These are phyloP conservation scores for Minunthozetes semirufus DNA, from an alignment of 2,888 invertebrate species.

Conservation along the genomic window DNA sequence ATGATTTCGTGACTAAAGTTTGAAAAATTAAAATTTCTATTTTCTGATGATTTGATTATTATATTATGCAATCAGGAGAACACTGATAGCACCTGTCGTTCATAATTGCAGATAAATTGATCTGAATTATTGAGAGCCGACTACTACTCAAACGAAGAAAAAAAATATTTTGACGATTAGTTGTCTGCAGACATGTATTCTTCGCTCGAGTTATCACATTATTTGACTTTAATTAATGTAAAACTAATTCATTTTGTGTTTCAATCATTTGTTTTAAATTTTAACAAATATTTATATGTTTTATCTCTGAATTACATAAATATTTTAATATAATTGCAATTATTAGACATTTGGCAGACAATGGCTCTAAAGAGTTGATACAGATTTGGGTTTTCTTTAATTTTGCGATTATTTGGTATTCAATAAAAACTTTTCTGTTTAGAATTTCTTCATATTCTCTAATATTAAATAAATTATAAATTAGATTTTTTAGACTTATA, in stretches of 20 bases:
- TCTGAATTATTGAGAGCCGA: not conserved
- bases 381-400: too few relatives aligned
- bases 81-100: not conserved
- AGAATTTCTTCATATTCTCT: too few relatives aligned
- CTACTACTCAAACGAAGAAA: not conserved
- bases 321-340: too few relatives aligned
- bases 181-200: slow-evolving; percentile 10
- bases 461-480: too few relatives aligned
- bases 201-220: slow-evolving; percentile 18
- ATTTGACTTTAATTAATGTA: not conserved
- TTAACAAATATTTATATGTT: not conserved
- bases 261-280: not conserved
- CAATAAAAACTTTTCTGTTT: too few relatives aligned
- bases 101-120: slow-evolving; percentile 10
- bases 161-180: not conserved
- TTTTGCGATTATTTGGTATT: too few relatives aligned
- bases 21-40: not conserved
- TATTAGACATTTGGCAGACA: too few relatives aligned
- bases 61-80: too few relatives aligned
- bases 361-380: too few relatives aligned
- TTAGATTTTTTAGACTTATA: too few relatives aligned
- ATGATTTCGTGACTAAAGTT: too few relatives aligned
- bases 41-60: not conserved
- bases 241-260: not conserved
- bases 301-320: not conserved